Conservation (phyloP, 1,140 invertebrate species). For the Saccostrea cuccullata region DNA sequence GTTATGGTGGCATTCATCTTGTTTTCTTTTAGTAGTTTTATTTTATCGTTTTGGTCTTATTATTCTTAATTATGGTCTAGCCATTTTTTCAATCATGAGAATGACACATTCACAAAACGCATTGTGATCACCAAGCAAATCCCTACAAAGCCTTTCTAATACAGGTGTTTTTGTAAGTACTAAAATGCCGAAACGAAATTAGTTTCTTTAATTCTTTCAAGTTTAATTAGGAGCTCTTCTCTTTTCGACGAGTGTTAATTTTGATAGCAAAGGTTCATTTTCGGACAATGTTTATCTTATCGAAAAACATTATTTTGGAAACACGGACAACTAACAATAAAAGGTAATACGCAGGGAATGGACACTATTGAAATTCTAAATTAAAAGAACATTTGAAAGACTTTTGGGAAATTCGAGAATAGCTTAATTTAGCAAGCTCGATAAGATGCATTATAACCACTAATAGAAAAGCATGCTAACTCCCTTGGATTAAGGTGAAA, state of each 20-base stretch:
- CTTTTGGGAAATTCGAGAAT: conserved; percentile 16
- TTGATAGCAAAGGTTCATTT: conserved; percentile 28
- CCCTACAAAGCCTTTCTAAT: conserved; percentile 4
- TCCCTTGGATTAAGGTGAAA: background rate
- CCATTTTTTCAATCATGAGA: conserved; percentile 15
- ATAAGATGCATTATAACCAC: conserved; percentile 28
- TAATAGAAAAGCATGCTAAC: conserved; percentile 9
- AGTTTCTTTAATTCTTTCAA: conserved; percentile 1
- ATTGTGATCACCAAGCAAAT: conserved; percentile 3
- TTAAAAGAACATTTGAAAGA: conserved; percentile 35
- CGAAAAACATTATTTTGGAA: conserved; percentile 38
- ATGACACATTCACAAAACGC: conserved; percentile 21
- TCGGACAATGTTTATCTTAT: conserved; percentile 10
- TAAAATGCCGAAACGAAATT: conserved; percentile 14
- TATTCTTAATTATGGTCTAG: conserved; percentile 26
- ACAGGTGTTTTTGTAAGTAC: conserved; percentile 21
- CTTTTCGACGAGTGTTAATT: conserved; percentile 9
- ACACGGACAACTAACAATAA: conserved; percentile 26
- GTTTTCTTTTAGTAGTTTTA: conserved; percentile 2
- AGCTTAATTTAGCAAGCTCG: conserved; percentile 33
- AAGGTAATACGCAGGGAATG: conserved; percentile 2
- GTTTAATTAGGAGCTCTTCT: conserved; percentile 10
- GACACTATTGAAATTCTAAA: conserved; percentile 32
- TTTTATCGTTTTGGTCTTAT: conserved; percentile 25
- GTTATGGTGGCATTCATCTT: conserved; percentile 14